Percentiles rank a stretch among this genome's conserved stretches.
Evolutionary conservation across 2,797 vertebrate species (phyloP).

Genomic region (Iguana delicatissima): DNA sequence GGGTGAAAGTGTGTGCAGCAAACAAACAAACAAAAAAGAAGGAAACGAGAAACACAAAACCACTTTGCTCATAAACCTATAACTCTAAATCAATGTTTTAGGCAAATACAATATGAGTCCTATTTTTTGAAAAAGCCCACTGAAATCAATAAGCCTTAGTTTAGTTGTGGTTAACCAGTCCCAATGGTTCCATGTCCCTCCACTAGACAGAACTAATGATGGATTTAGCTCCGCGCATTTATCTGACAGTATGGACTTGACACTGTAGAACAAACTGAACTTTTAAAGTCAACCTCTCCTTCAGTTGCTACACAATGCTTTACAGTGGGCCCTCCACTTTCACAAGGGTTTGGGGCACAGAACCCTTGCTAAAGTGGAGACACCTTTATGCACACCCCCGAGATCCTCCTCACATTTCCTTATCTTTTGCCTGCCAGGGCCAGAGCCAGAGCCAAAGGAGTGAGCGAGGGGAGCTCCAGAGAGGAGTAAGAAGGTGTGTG

Average conservation of each 20-base stretch:
- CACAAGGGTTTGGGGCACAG: too few species aligned
- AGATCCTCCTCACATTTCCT: too few species aligned
- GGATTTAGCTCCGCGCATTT: conserved; percentile 28
- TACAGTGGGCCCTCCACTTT: not conserved
- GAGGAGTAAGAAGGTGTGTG: too few species aligned
- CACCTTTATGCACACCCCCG: too few species aligned
- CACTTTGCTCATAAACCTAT: conserved; percentile 12
- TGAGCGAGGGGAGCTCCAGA: too few species aligned
- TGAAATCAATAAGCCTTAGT: not conserved
- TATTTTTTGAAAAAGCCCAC: not conserved
- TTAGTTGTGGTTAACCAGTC: not conserved
- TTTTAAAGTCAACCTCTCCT: not conserved
- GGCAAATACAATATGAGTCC: not conserved
- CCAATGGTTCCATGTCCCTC: not conserved
- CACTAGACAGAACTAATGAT: not conserved
- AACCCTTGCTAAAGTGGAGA: too few species aligned
- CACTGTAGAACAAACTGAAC: conserved; percentile 20
- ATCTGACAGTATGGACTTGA: conserved; percentile 11
- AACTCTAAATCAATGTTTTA: conserved; percentile 44
- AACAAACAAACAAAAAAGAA: conserved; percentile 45
- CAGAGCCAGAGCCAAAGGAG: too few species aligned
- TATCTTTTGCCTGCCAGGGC: too few species aligned
- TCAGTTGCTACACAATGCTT: conserved; percentile 20
- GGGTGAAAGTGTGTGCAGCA: conserved; percentile 58
- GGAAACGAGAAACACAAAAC: conserved; percentile 23